Base-by-base conservation (phyloP, 92 coral and sea anemone species). In the Porites evermanni region DNA sequence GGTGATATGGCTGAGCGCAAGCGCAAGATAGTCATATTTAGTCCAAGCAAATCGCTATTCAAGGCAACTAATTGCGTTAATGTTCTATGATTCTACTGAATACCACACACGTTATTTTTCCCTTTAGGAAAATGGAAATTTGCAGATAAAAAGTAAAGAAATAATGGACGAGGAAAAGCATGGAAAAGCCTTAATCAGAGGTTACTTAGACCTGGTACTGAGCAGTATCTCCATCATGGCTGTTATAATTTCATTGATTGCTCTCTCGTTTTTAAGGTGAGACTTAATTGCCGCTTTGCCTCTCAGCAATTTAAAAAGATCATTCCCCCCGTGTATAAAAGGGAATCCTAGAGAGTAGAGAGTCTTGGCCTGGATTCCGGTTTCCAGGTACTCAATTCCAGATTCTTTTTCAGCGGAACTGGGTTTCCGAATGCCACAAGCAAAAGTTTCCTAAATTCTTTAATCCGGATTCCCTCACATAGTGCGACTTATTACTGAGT, bases 191-290 rank as follows among this genome's bases (percentile, higher is more conserved):
- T 1, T 83, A 9, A 53, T 74, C 51, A 72, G 74, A 65, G 51
- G 26, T 18, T 72, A 83, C 87, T 9, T 83, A 16, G 87, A 83
- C 51, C 47, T 83, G 68, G 63, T 18, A 23, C 87, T 83, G 53
- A 83, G 87, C 9, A 72, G 74, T 73, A 64, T 83, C 20, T 83
- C 87, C 16, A 63, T 16, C n/a, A 64, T 74, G 12, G 87, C 80
- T 20, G 87, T 50, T 17, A 64, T 73, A 61, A 16, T 74, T 32
- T 74, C 70, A 18, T n/a, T 83, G 72, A 52, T 83, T 11, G 52
- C 74, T 24, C 74, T 83, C 50, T 74, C 80, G 7, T 74, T 24
- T 51, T 19, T 83, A 32, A 72, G 87, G 87, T 83, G 11, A 73
- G 74, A 26, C 24, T 12, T 2, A 16, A 23, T 23, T 23, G 24